Percentiles rank a stretch among this genome's conserved stretches.
These are phyloP conservation scores for Coenobita brevimanus DNA, from an alignment of 1,140 invertebrate species.

Conservation along the genomic window DNA sequence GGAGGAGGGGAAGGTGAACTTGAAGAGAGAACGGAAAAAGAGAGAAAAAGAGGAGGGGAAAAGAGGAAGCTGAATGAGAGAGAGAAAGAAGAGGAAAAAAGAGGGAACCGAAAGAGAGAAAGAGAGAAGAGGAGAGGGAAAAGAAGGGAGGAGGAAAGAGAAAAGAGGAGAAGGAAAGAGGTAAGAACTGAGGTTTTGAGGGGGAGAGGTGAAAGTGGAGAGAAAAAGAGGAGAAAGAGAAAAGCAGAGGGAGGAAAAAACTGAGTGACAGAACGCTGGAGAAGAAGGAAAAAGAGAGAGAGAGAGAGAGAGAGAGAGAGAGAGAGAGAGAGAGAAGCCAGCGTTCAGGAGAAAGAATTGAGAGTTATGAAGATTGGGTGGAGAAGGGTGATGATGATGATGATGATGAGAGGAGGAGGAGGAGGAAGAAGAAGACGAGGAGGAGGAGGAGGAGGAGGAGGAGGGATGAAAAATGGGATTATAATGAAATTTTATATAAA, in stretches of 20 bases:
- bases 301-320: neutral
- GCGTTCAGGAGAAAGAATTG: too few relatives aligned
- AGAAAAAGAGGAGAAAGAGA: neutral
- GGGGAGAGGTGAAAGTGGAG: neutral
- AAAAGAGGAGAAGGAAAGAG: neutral
- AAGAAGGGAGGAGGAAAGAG: conserved; percentile 1
- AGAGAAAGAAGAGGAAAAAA: neutral
- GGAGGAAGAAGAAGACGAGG: too few relatives aligned
- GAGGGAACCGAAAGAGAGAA: neutral
- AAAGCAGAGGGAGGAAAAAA: neutral
- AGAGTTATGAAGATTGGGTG: neutral
- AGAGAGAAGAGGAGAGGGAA: conserved; percentile 2
- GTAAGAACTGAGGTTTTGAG: neutral
- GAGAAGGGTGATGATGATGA: too few relatives aligned
- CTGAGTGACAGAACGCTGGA: neutral
- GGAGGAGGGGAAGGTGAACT: neutral
- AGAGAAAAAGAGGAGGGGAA: neutral
- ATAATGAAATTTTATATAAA: too few relatives aligned
- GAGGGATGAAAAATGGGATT: too few relatives aligned
- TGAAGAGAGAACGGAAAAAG: neutral
- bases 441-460: too few relatives aligned
- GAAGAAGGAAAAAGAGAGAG: neutral
- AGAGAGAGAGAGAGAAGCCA: neutral
- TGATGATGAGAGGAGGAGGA: too few relatives aligned
- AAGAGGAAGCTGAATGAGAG: neutral